phyloP scores from a whole-genome alignment of 2,888 invertebrate genomes.

The Tenthredo scrophulariae region DNA sequence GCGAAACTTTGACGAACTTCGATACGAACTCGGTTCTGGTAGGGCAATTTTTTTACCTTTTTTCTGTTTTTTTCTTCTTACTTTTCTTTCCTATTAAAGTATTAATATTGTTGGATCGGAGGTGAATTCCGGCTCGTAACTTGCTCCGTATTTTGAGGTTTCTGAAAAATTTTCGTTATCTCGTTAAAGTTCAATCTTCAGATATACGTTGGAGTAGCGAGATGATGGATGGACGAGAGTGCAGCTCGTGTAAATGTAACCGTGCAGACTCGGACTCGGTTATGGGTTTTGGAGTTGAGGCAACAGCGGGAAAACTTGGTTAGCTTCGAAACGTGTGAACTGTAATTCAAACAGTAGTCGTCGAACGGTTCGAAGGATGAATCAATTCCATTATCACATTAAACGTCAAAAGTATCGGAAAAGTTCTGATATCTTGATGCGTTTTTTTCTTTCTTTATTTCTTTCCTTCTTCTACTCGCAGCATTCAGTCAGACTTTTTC shows the following conservation, averaged over 20 bases:
- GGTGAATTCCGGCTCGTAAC: no score
- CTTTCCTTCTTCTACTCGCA: neutral
- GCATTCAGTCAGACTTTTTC: conserved; percentile 13
- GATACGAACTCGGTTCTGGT: neutral
- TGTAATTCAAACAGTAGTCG: neutral
- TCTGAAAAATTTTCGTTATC: neutral
- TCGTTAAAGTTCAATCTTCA: conserved; percentile 28
- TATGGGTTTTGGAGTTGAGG: neutral
- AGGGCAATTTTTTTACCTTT: no score
- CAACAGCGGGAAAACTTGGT: neutral
- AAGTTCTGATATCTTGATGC: neutral
- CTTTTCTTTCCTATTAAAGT: neutral
- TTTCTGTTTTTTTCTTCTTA: no score
- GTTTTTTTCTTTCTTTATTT: neutral
- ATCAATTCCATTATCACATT: conserved; percentile 9
- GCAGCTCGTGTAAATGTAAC: conserved; percentile 3
- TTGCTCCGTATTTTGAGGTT: neutral
- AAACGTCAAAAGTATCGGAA: neutral
- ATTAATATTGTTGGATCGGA: neutral
- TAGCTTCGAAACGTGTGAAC: neutral
- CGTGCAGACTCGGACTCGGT: neutral
- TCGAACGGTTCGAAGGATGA: neutral
- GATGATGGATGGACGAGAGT: conserved; percentile 44
- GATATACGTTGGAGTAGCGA: neutral
- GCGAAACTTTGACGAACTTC: neutral